Evolutionary conservation across 2,113 vertebrate species (phyloP).

Genomic region (Apodemus sylvaticus): DNA sequence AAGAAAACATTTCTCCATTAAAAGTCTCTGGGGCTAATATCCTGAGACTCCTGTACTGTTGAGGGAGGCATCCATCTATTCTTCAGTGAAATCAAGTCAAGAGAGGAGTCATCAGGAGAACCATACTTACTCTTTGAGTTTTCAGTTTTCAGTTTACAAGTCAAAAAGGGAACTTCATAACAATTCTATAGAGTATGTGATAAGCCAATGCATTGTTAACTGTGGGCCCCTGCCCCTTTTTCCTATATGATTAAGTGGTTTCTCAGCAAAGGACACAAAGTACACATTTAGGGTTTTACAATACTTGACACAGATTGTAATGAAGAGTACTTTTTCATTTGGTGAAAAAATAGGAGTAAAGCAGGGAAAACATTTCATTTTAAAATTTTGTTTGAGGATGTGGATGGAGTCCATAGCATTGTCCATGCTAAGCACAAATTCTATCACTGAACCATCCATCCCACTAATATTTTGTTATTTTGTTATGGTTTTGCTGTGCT

Average conservation of each 20-base stretch:
- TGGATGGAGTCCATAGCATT: not conserved
- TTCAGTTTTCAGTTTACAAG: conserved; percentile 48
- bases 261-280: not conserved
- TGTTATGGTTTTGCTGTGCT: not conserved
- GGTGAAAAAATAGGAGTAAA: not conserved
- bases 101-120: not conserved
- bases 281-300: conserved; percentile 20
- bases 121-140: conserved; percentile 34
- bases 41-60: not conserved
- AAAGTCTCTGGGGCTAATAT: not conserved
- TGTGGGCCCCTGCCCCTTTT: not conserved
- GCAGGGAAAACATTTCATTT: not conserved
- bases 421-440: not conserved
- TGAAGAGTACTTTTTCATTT: conserved; percentile 35
- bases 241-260: not conserved
- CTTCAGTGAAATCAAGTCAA: conserved; percentile 35
- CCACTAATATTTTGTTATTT: not conserved
- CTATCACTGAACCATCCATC: not conserved
- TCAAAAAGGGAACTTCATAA: conserved; percentile 21
- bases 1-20: conserved; percentile 36
- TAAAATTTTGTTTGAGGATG: not conserved
- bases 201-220: not conserved
- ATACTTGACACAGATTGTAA: conserved; percentile 20
- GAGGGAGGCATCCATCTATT: not conserved
- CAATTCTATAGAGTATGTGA: not conserved